Conservation (phyloP, 2,888 invertebrate genomes). For the Clusia tigrina region DNA sequence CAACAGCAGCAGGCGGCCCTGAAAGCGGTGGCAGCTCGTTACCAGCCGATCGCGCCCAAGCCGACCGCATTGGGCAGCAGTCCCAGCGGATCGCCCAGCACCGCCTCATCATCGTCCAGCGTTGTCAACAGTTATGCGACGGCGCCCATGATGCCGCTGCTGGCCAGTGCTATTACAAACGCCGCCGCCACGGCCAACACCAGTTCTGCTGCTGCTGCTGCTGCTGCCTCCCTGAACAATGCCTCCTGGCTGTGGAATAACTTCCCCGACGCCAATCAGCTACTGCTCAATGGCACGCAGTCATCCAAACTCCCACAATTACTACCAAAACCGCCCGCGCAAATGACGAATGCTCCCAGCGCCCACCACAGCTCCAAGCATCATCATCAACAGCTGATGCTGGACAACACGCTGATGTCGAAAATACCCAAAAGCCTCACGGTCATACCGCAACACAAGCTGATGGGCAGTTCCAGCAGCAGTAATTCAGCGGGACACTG, state of each 20-base stretch:
- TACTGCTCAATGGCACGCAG: constrained; percentile 50
- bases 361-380: constrained; percentile 40
- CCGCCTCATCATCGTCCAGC: neutral
- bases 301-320: constrained; percentile 39
- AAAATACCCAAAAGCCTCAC: constrained; percentile 84
- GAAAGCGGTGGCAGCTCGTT: constrained; percentile 36
- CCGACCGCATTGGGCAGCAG: neutral
- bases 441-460: constrained; percentile 74
- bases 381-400: constrained; percentile 53
- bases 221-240: constrained; percentile 28
- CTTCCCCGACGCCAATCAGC: constrained; percentile 58
- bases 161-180: constrained; percentile 43
- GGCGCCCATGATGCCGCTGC: constrained; percentile 43
- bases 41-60: constrained; percentile 40
- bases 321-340: constrained; percentile 32
- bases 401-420: constrained; percentile 69
- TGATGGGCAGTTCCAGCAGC: constrained; percentile 37
- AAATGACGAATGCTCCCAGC: constrained; percentile 47
- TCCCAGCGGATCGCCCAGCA: neutral
- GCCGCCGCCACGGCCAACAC: constrained; percentile 11
- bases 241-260: constrained; percentile 58
- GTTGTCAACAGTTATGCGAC: constrained; percentile 12
- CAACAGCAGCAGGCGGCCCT: constrained; percentile 29
- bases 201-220: constrained; percentile 23
- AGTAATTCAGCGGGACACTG: constrained; percentile 25